Base-by-base conservation (phyloP, 2,888 invertebrate genomes). In the Acrobasis consociella region DNA sequence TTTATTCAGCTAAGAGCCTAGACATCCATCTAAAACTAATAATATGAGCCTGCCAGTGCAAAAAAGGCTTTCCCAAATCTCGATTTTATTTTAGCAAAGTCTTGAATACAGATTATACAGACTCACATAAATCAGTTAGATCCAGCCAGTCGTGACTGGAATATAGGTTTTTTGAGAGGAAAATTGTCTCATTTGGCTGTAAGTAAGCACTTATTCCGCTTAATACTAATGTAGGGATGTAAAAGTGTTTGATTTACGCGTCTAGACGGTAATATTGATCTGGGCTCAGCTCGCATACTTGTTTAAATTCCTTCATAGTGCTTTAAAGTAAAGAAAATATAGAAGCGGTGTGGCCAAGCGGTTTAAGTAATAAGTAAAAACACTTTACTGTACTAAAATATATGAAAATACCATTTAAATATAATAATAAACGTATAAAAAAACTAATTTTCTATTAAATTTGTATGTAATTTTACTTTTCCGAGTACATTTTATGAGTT, bases 221-320 rank as follows among this genome's bases (percentile, higher is more conserved):
- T n/a, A 42, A 10, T 42, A 42, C 31, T 31, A 7, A 31, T 31
- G 46, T 13, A 7, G 11, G 5, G n/a, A 46, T 46, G 46, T 52
- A 52, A 52, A 51, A 22, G 11, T 13, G 52, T n/a, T 46, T 46
- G 46, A 56, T 56, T 15, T 56, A 56, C 13, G 2, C 17, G 56
- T 56, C 56, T 56, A 56, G 56, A 56, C 56, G 56, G 17, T 42
- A 56, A 46, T 56, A 56, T 56, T 42, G 56, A 56, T 56, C 38
- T 39, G 39, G 39, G 53, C 38, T 31, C 9, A 39, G 0, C 16
- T 15, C 10, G 2, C 46, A 46, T 46, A 46, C 46, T 13, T 46
- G 5, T 46, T 11, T 13, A 46, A 46, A 46, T 46, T 46, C 13
- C 46, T 46, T 46, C 5, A 46, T n/a, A 11, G 13, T 46, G 13